Conservation (phyloP, 2,888 invertebrate genomes). For the Watsonalla binaria region DNA sequence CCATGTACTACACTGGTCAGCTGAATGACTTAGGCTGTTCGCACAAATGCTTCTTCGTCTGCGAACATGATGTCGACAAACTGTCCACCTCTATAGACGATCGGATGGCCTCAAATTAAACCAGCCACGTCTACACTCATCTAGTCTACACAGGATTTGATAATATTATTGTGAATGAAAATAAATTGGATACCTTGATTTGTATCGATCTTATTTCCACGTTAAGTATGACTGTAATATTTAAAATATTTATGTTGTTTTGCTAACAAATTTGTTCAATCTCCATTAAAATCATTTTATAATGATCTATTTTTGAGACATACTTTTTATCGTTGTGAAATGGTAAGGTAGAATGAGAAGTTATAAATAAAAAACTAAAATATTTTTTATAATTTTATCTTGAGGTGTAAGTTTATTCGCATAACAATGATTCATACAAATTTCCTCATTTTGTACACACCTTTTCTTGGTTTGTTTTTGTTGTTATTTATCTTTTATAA, state of each 20-base stretch:
- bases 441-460: constrained; percentile 79
- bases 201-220: too few relatives aligned
- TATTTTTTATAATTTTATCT: constrained; percentile 71
- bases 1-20: constrained; percentile 5
- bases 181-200: too few relatives aligned
- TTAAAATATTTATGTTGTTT: too few relatives aligned
- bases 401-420: constrained; percentile 80
- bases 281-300: too few relatives aligned
- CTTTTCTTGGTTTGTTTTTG: constrained; percentile 72
- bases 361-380: constrained; percentile 59
- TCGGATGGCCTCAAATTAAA: not conserved
- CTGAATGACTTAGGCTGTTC: constrained; percentile 6
- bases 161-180: too few relatives aligned
- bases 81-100: not conserved
- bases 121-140: too few relatives aligned
- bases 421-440: constrained; percentile 79
- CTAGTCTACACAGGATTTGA: too few relatives aligned
- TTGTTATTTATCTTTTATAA: constrained; percentile 73
- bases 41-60: constrained; percentile 4
- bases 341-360: constrained; percentile 4
- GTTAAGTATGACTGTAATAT: too few relatives aligned
- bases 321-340: not conserved
- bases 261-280: too few relatives aligned
- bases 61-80: constrained; percentile 4
- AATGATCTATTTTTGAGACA: too few relatives aligned